Evolutionary conservation across 1,140 invertebrate species (phyloP).

Genomic region (Alviniconcha marisindica): DNA sequence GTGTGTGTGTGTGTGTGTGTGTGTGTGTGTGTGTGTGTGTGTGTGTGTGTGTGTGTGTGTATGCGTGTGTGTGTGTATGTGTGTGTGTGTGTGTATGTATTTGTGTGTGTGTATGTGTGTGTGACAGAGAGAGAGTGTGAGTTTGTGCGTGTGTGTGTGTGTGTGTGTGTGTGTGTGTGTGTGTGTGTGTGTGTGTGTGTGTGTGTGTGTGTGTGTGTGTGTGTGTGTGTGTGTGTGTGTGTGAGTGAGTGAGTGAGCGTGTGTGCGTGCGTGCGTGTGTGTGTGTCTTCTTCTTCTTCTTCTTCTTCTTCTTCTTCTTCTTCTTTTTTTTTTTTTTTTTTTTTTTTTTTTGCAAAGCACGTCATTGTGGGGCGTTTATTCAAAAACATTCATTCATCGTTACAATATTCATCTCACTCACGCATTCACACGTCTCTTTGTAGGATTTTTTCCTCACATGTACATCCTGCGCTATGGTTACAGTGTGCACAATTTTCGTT

Average conservation of each 20-base stretch:
- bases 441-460: too few species aligned
- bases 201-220: conserved; percentile 45
- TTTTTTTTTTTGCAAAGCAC: too few species aligned
- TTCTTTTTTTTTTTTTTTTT: too few species aligned
- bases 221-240: conserved; percentile 38
- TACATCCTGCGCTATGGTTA: too few species aligned
- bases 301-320: too few species aligned
- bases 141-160: conserved; percentile 39
- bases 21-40: conserved; percentile 19
- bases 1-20: conserved; percentile 41
- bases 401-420: too few species aligned
- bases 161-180: conserved; percentile 48
- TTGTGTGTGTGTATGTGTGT: conserved; percentile 37
- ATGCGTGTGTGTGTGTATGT: conserved; percentile 29
- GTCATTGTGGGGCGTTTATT: too few species aligned
- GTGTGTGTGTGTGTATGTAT: conserved; percentile 29
- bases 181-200: conserved; percentile 50
- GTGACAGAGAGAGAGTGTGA: conserved; percentile 42
- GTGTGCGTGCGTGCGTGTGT: conserved; percentile 4
- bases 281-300: too few species aligned
- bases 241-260: conserved; percentile 3
- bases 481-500: too few species aligned
- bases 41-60: conserved; percentile 6
- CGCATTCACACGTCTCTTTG: too few species aligned
- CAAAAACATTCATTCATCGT: too few species aligned